phyloP scores from a whole-genome alignment of 2,888 invertebrate genomes.

The Ophion ventricosus region DNA sequence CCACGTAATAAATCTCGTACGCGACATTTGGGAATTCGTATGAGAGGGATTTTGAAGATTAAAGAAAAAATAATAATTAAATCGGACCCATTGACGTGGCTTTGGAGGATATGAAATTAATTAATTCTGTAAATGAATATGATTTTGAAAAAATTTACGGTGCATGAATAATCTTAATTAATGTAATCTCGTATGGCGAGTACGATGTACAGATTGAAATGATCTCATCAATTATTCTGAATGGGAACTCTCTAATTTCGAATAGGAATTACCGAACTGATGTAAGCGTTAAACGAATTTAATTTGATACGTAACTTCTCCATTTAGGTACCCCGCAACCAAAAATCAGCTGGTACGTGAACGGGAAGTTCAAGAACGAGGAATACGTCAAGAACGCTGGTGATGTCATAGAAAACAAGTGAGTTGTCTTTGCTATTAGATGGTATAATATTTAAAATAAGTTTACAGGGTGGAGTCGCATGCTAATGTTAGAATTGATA shows the following conservation, averaged over 20 bases:
- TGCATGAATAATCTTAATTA: no score
- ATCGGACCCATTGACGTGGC: background rate
- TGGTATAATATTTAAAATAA: background rate
- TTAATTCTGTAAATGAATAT: background rate
- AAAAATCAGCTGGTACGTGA: constrained; percentile 92
- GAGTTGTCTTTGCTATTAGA: constrained; percentile 82
- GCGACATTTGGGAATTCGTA: background rate
- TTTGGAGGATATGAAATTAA: background rate
- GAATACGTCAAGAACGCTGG: constrained; percentile 93
- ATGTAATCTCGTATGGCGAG: no score
- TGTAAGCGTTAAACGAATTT: background rate
- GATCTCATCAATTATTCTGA: no score
- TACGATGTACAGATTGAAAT: no score
- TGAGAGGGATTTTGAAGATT: background rate
- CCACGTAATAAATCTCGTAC: background rate
- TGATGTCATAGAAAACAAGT: constrained; percentile 93
- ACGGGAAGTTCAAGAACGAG: constrained; percentile 89
- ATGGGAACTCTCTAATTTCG: background rate
- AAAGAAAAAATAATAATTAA: background rate
- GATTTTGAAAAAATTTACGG: background rate
- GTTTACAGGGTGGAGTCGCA: background rate
- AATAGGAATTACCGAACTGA: background rate
- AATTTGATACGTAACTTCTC: constrained; percentile 34
- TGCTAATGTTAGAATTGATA: no score
- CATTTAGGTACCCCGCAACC: constrained; percentile 91